Conservation (phyloP, 2,113 vertebrate genomes). For the Theristicus caerulescens region DNA sequence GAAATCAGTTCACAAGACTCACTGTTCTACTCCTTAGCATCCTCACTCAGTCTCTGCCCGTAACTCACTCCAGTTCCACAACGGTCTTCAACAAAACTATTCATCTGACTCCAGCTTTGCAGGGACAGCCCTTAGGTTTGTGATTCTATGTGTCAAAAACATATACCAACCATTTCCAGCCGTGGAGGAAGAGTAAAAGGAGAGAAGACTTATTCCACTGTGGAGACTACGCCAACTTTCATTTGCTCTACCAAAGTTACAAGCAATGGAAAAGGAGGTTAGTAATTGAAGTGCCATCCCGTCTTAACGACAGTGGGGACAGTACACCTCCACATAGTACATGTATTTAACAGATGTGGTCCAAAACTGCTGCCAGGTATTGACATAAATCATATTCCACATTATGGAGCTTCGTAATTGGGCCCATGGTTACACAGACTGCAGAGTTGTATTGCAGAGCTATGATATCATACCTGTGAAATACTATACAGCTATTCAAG, state of each 20-base stretch:
- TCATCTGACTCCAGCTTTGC: background rate
- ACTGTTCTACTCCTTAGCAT: background rate
- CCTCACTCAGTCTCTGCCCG: background rate
- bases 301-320: background rate
- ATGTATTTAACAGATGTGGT: background rate
- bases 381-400: background rate
- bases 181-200: background rate
- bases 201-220: background rate
- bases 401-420: background rate
- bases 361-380: background rate
- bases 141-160: background rate
- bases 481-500: background rate
- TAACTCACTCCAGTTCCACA: background rate
- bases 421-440: accelerated
- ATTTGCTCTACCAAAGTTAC: background rate
- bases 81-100: background rate
- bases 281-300: background rate
- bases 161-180: background rate
- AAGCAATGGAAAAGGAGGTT: background rate
- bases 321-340: background rate
- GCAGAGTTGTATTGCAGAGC: background rate
- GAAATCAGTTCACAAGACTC: background rate
- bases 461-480: background rate
- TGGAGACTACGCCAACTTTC: background rate
- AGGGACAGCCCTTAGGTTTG: background rate